Evolutionary conservation across 2,113 vertebrate genomes (phyloP).

Genomic region (Salminus brasiliensis): DNA sequence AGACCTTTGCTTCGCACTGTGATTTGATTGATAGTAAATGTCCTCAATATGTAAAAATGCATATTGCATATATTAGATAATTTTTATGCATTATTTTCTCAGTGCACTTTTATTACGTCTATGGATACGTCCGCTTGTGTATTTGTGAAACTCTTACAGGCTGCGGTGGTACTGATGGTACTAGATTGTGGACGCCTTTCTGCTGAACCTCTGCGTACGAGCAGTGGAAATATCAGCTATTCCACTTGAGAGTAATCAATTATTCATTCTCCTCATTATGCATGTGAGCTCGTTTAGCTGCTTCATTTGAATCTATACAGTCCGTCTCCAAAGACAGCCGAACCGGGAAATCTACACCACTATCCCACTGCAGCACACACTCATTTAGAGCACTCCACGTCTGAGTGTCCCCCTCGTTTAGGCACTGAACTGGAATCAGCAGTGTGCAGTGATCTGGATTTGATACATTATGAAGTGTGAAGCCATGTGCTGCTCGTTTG

Average conservation of each 20-base stretch:
- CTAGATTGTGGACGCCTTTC: slow-evolving; percentile 21
- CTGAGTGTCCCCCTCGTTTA: background rate
- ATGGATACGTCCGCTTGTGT: no score
- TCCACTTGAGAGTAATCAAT: slow-evolving; percentile 49
- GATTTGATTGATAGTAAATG: no score
- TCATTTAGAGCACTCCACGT: background rate
- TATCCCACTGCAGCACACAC: background rate
- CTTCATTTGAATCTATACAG: slow-evolving; percentile 52
- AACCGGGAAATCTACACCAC: slow-evolving; percentile 10
- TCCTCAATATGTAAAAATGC: no score
- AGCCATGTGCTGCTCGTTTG: background rate
- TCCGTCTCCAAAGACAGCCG: slow-evolving; percentile 4
- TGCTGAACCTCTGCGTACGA: slow-evolving; percentile 19
- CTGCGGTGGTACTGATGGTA: slow-evolving; percentile 2
- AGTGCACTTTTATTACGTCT: no score
- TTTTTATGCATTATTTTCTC: no score
- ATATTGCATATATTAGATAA: no score
- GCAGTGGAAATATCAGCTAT: slow-evolving; percentile 23
- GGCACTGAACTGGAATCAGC: background rate
- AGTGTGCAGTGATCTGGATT: background rate
- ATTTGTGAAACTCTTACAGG: background rate
- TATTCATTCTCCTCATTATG: slow-evolving; percentile 61
- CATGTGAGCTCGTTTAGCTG: slow-evolving; percentile 49
- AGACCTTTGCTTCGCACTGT: no score
- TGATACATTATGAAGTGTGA: background rate